These are phyloP conservation scores for Maccullochella peelii DNA, from an alignment of 2,113 vertebrate species.

Conservation along the genomic window DNA sequence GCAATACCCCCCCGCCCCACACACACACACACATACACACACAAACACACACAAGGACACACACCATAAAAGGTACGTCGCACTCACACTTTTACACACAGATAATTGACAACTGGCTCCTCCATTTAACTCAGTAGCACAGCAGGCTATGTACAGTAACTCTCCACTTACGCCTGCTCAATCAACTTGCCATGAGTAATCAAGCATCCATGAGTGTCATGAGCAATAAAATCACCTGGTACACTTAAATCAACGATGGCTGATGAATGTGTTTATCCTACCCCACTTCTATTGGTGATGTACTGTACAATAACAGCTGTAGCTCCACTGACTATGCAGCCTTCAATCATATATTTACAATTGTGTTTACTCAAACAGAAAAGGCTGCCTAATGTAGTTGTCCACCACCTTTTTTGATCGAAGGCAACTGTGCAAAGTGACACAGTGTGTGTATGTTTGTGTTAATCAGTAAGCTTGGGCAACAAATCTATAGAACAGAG, in stretches of 20 bases:
- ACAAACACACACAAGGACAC: neutral
- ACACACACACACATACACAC: neutral
- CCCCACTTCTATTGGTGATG: constrained; percentile 12
- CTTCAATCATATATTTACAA: constrained; percentile 3
- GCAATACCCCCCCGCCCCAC: neutral
- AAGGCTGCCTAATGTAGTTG: neutral
- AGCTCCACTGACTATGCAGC: neutral
- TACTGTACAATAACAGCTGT: constrained; percentile 16
- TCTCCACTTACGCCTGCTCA: constrained; percentile 13
- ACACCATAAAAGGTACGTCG: neutral
- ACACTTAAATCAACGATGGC: constrained; percentile 16
- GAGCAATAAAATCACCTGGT: constrained; percentile 43
- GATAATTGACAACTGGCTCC: constrained; percentile 33
- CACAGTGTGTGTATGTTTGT: constrained; percentile 32
- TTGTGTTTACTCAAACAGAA: constrained; percentile 35
- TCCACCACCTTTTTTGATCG: constrained; percentile 12
- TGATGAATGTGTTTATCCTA: constrained; percentile 35
- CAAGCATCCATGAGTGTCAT: constrained; percentile 23
- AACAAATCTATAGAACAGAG: constrained; percentile 67
- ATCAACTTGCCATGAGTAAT: constrained; percentile 34
- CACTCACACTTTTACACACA: neutral
- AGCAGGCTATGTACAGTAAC: constrained; percentile 26
- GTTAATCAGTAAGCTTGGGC: constrained; percentile 55
- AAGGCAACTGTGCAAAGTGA: constrained; percentile 10
- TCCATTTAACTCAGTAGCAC: constrained; percentile 16